A percentile compares a stretch with the other conserved stretches of the same genome.
These are phyloP conservation scores for Cynodonichthys magdalenae DNA, from an alignment of 2,797 vertebrate species.

Conservation along the genomic window DNA sequence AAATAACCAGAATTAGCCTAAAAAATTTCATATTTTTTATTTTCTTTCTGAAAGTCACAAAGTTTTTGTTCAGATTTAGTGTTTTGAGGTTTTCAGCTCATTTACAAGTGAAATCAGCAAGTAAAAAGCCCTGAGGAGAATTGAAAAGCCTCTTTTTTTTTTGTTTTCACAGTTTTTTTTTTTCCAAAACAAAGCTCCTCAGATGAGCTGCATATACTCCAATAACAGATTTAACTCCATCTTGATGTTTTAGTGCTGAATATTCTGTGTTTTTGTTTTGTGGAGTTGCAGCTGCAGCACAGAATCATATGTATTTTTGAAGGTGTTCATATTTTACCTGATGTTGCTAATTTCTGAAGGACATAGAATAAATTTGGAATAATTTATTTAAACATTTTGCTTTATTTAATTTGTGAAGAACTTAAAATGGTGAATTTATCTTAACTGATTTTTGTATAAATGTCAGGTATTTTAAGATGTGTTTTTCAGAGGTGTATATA, in stretches of 20 bases:
- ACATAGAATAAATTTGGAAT: constrained; percentile 74
- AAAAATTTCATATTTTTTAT: too few species aligned
- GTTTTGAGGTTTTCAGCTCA: constrained; percentile 19
- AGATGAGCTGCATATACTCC: background rate
- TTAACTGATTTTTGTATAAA: background rate
- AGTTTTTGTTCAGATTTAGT: too few species aligned
- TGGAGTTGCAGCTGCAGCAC: constrained; percentile 6
- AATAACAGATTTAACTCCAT: background rate
- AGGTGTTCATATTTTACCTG: constrained; percentile 65
- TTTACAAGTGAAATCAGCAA: too few species aligned
- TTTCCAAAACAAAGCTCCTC: background rate
- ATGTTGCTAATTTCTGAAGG: constrained; percentile 57
- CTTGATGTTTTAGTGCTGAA: constrained; percentile 21
- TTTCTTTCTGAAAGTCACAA: too few species aligned
- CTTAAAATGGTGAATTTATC: background rate
- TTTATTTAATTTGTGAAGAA: constrained; percentile 18
- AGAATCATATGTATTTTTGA: constrained; percentile 57
- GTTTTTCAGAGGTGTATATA: too few species aligned
- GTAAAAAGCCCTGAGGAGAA: constrained; percentile 35
- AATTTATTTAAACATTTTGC: constrained; percentile 78
- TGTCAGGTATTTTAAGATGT: too few species aligned
- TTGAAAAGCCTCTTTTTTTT: background rate
- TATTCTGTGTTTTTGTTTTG: constrained; percentile 1
- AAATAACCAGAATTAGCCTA: too few species aligned
- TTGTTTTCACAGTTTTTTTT: too few species aligned